These are phyloP conservation scores for Epizoanthus illoricatus DNA, from an alignment of 92 coral and sea anemone species.

Conservation along the genomic window DNA sequence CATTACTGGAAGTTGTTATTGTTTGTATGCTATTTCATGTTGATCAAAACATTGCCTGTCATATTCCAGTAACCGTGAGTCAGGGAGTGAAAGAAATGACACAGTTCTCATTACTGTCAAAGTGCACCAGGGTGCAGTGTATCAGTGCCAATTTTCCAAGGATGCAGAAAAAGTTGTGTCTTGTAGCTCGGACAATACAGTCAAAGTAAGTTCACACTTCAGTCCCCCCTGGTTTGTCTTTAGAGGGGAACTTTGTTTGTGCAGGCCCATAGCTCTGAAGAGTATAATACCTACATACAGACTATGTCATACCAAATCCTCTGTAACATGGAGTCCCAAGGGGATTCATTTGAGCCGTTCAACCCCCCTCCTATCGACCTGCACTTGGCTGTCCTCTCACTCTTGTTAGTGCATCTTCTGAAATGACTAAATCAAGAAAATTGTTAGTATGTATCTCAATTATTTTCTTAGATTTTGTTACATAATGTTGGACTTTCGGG, in stretches of 20 bases:
- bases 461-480: not conserved
- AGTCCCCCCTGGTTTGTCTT: not conserved
- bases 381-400: too few relatives aligned
- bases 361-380: too few relatives aligned
- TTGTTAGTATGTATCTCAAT: too few relatives aligned
- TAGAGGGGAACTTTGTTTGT: not conserved
- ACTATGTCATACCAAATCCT: too few relatives aligned
- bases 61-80: constrained; percentile 18
- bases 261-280: not conserved
- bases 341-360: too few relatives aligned
- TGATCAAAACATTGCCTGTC: not conserved
- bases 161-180: constrained; percentile 88
- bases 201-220: constrained; percentile 57
- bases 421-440: too few relatives aligned
- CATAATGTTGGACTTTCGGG: not conserved
- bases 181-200: constrained; percentile 89
- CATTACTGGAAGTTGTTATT: too few relatives aligned
- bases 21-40: too few relatives aligned
- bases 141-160: constrained; percentile 79
- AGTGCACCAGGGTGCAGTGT: constrained; percentile 76
- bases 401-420: too few relatives aligned
- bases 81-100: constrained; percentile 57
- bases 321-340: too few relatives aligned
- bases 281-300: too few relatives aligned
- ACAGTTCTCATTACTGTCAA: constrained; percentile 83